These are phyloP conservation scores for Hofmannophila pseudospretella DNA, from an alignment of 2,888 invertebrate species.

Conservation along the genomic window DNA sequence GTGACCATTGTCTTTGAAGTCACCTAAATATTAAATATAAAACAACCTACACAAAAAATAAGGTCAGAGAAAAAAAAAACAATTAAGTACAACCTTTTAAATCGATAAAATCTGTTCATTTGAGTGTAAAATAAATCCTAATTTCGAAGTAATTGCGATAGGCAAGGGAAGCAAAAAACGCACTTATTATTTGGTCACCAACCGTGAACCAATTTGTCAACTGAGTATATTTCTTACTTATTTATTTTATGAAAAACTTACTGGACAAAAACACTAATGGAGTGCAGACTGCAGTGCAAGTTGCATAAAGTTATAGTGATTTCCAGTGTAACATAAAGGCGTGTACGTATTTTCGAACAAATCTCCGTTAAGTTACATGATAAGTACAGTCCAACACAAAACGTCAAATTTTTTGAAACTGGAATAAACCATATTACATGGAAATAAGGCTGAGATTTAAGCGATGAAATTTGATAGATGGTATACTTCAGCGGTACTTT, in stretches of 20 bases:
- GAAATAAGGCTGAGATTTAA: too few species aligned
- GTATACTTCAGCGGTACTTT: too few species aligned
- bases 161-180: neutral
- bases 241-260: neutral
- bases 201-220: conserved; percentile 13
- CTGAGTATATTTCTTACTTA: conserved; percentile 4
- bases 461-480: too few species aligned
- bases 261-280: neutral
- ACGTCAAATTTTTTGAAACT: too few species aligned
- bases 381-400: too few species aligned
- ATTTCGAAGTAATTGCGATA: neutral
- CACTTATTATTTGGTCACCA: conserved; percentile 1
- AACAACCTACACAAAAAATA: conserved; percentile 36
- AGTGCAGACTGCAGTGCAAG: neutral
- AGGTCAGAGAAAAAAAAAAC: conserved; percentile 27
- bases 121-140: neutral
- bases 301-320: too few species aligned
- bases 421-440: too few species aligned
- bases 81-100: neutral
- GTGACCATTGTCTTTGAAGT: neutral
- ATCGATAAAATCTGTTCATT: neutral
- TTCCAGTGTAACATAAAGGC: too few species aligned
- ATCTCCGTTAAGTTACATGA: too few species aligned
- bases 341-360: too few species aligned
- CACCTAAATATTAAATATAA: conserved; percentile 17